Base-by-base conservation (phyloP, 2,797 vertebrate species). In the Prunella strophiata region DNA sequence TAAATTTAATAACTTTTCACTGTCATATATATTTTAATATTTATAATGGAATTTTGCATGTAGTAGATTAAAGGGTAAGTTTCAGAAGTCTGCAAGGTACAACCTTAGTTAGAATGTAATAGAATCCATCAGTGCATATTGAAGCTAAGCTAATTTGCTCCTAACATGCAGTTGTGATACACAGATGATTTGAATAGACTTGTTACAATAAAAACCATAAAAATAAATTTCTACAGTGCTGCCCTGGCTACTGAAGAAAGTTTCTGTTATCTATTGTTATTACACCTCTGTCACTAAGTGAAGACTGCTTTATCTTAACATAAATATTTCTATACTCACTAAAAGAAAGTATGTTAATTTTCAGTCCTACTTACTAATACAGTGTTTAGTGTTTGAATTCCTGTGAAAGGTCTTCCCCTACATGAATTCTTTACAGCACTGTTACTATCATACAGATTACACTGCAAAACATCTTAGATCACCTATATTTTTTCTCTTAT, bases 21-120 rank as follows among this genome's bases (percentile, higher is more conserved):
- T 85, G 25, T 54, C 55, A n/a, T 78, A 79, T 83, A 32, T 80
- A 45, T 93, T 76, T 89, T 78, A 91, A 82, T 88, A 91, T 91
- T 90, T 91, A 88, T 78, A 77, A 36, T 63, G 36, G 71, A 68
- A 52, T 89, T 85, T 93, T 91, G 26, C 16, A 36, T 48, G 62
- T 47, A 50, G 10, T 79, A 58, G n/a, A 54, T 94, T 89, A 95
- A 93, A 75, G 50, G 48, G 4, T 79, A 85, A 19, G 57, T 92
- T 92, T 74, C 34, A 63, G 48, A 94, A 88, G 43, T 89, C 77
- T 85, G 27, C 48, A 91, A 94, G 58, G 48, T 51, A 34, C 9
- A 5, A 12, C 63, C 86, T 85, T 45, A 88, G 32, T 91, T 47
- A 93, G 71, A 85, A 79, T 88, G 65, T 66, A 84, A 10, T 94